These are phyloP conservation scores for Silurus asotus DNA, from an alignment of 2,113 vertebrate species.

Conservation along the genomic window DNA sequence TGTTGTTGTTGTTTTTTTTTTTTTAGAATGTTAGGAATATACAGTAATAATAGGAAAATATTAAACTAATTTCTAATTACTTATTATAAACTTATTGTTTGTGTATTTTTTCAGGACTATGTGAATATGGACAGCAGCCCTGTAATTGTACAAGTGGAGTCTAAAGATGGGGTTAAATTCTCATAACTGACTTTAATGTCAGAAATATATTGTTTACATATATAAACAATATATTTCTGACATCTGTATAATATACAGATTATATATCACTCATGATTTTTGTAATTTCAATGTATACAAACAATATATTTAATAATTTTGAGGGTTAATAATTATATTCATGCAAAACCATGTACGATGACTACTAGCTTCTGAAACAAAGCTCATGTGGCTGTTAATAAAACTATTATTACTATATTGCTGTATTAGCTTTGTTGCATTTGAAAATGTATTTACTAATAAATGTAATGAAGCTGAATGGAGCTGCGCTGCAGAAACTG, in stretches of 20 bases:
- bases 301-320: background rate
- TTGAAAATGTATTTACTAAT: background rate
- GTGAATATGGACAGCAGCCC: slow-evolving; percentile 28
- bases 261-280: background rate
- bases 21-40: background rate
- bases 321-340: background rate
- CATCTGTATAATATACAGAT: background rate
- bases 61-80: background rate
- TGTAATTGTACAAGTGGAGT: background rate
- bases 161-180: background rate
- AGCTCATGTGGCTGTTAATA: background rate
- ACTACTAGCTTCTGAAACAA: background rate
- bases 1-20: no score
- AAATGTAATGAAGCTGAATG: background rate
- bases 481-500: background rate
- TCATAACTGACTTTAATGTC: background rate
- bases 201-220: background rate
- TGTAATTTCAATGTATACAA: background rate
- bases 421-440: background rate
- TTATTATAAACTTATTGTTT: background rate
- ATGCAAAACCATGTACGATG: background rate
- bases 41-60: background rate
- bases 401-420: background rate
- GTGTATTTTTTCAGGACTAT: slow-evolving; percentile 49
- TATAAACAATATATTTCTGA: no score